Base-by-base conservation (phyloP, 35 echinoderm and acorn worm species). In the Lytechinus pictus region DNA sequence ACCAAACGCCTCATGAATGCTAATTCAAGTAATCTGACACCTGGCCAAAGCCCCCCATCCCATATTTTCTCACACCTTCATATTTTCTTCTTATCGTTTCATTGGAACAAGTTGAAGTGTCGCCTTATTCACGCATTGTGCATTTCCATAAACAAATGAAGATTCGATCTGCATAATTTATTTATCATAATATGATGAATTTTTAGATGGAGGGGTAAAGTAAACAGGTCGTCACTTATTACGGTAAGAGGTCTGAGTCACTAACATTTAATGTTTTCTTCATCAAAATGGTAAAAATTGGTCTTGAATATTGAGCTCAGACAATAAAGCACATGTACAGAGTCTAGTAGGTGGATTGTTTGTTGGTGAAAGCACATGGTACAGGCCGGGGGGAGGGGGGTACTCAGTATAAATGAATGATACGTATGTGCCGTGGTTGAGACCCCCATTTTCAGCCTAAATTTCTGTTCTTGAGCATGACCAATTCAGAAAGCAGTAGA, bases 1-100 rank as follows among this genome's bases (percentile, higher is more conserved):
- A 12, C 88, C 29, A 28, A 44, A 90, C 88, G 28, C 33, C 88
- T 90, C 88, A 90, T 90, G 88, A 90, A 90, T 90, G 88, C 88
- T 29, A 90, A 90, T 90, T 90, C 88, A 52, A 44, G 88, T 52
- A 90, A 90, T 54, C 52, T 16, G 52, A 90, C 52, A 90, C 88
- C 88, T 52, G 88, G 66, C 21, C 33, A 44, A 44, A 44, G 19
- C 66, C 6, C 19, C 66, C n/a, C n/a, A 79, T 24, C 19, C 66
- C 66, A n/a, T 7, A 19, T 79, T 79, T 44, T 79, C 6, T 79
- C 19, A 16, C 19, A 79, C 66, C 66, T 79, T 24, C 21, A n/a
- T 79, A 79, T 79, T n/a, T 79, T 79, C 66, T 79, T 79, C 66
- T 79, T 58, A 58, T 58, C n/a, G 19, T 79, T 79, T 79, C 4